These are phyloP conservation scores for Tragelaphus scriptus DNA, from an alignment of 2,113 vertebrate genomes.

Conservation along the genomic window DNA sequence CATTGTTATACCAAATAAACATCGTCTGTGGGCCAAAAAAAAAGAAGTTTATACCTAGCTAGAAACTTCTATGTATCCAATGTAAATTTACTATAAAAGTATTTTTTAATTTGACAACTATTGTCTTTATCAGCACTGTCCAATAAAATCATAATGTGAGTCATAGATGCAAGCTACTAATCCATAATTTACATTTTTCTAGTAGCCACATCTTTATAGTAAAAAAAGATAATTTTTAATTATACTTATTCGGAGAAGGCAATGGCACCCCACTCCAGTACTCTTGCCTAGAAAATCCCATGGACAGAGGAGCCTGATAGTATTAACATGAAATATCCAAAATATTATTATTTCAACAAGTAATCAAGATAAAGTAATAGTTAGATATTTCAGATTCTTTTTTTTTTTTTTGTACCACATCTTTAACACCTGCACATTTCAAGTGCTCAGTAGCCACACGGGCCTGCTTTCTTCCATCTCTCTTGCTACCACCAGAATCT, in stretches of 20 bases:
- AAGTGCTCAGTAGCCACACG: neutral
- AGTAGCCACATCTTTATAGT: neutral
- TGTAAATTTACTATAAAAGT: neutral
- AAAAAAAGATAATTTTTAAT: neutral
- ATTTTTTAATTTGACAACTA: neutral
- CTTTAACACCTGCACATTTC: neutral
- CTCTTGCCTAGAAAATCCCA: too few relatives aligned
- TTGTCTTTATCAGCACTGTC: neutral
- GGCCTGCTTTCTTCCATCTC: neutral
- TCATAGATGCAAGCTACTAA: neutral
- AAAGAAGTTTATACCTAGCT: neutral
- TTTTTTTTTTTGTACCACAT: neutral
- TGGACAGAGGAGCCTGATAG: too few relatives aligned
- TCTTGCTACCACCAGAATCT: neutral
- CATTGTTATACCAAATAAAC: constrained; percentile 87
- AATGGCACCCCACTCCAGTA: too few relatives aligned
- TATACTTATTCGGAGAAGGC: neutral
- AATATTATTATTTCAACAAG: neutral
- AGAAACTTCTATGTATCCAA: neutral
- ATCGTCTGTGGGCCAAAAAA: constrained; percentile 81
- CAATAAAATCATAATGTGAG: neutral
- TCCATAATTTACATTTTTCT: neutral
- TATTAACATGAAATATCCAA: neutral
- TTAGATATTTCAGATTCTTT: neutral
- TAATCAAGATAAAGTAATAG: neutral